A percentile compares a stretch with the other conserved stretches of the same genome.
phyloP scores from a whole-genome alignment of 2,797 vertebrate species.

The Parambassis ranga region DNA sequence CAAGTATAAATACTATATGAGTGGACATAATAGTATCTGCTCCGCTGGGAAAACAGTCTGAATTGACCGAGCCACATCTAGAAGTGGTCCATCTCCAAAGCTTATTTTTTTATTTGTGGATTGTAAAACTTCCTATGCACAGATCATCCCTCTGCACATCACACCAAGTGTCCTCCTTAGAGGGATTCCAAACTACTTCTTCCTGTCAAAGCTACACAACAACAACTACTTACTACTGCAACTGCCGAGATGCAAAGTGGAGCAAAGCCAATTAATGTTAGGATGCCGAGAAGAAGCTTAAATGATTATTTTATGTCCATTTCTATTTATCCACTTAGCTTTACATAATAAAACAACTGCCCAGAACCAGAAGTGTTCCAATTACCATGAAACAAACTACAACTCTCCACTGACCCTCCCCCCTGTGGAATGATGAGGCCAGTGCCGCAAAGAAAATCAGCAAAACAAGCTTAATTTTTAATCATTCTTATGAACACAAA shows the following conservation, averaged over 20 bases:
- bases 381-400: slow-evolving; percentile 13
- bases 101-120: too few species aligned
- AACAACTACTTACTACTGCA: neutral
- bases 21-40: too few species aligned
- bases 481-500: slow-evolving; percentile 10
- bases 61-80: too few species aligned
- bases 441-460: neutral
- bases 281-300: neutral
- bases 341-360: neutral
- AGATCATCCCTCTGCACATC: too few species aligned
- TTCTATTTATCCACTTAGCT: neutral
- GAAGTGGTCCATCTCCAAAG: too few species aligned
- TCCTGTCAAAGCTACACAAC: too few species aligned
- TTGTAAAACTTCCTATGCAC: too few species aligned
- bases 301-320: neutral
- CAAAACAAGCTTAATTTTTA: slow-evolving; percentile 38
- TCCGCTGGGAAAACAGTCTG: too few species aligned
- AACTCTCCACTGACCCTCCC: neutral
- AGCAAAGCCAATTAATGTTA: neutral
- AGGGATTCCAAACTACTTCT: too few species aligned
- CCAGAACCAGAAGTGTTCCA: neutral
- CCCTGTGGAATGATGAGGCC: neutral
- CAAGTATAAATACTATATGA: too few species aligned
- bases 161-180: too few species aligned
- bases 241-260: neutral